These are phyloP conservation scores for Leptodirus hochenwartii DNA, from an alignment of 2,888 invertebrate genomes.

Conservation along the genomic window DNA sequence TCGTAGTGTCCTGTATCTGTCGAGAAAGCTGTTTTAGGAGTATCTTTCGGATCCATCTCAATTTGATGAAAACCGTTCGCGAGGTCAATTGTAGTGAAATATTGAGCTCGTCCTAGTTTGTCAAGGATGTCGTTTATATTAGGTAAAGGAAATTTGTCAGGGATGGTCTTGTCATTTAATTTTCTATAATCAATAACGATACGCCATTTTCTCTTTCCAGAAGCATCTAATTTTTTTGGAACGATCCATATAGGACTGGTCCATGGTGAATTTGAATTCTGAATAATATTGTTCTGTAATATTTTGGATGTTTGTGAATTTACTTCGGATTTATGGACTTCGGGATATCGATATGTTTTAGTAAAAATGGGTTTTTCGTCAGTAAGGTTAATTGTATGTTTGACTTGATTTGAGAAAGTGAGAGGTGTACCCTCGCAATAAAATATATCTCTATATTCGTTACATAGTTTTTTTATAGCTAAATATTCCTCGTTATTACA, in stretches of 20 bases:
- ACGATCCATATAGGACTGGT: conserved; percentile 14
- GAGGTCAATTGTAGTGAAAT: conserved; percentile 18
- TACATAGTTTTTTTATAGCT: too few species aligned
- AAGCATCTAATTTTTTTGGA: conserved; percentile 13
- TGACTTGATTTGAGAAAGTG: too few species aligned
- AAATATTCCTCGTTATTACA: too few species aligned
- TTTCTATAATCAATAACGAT: conserved; percentile 15
- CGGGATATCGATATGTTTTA: conserved; percentile 15
- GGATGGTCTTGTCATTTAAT: conserved; percentile 17
- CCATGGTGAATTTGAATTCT: conserved; percentile 11
- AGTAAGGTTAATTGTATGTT: conserved; percentile 10
- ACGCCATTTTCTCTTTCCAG: conserved; percentile 13
- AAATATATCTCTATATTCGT: too few species aligned
- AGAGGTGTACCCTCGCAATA: too few species aligned
- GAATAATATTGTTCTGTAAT: conserved; percentile 12
- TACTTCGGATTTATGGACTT: conserved; percentile 15
- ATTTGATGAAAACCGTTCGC: conserved; percentile 20
- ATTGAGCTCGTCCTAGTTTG: conserved; percentile 16
- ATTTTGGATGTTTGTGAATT: conserved; percentile 12
- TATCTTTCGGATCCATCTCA: conserved; percentile 14
- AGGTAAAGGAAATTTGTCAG: conserved; percentile 18
- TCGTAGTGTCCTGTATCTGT: conserved; percentile 16
- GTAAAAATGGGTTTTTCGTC: conserved; percentile 12
- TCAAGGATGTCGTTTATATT: conserved; percentile 19
- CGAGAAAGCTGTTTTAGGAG: conserved; percentile 18